Evolutionary conservation across 2,888 invertebrate species (phyloP).

Genomic region (Tridacna crocea): DNA sequence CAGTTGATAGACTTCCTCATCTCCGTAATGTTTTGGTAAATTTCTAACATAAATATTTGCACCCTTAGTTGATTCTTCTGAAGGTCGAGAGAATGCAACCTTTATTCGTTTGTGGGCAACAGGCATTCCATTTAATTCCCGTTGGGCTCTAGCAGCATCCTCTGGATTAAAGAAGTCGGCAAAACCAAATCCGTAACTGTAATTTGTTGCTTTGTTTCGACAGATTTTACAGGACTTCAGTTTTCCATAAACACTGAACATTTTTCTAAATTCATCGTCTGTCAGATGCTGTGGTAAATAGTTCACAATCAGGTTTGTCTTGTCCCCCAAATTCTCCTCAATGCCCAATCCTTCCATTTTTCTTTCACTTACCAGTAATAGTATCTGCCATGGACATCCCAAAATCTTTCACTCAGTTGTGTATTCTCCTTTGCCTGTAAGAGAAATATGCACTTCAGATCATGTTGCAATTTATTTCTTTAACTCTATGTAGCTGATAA

Average conservation of each 20-base stretch:
- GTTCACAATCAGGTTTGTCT: constrained; percentile 96
- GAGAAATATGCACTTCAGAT: too few species aligned
- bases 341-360: constrained; percentile 29
- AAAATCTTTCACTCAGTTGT: too few species aligned
- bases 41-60: constrained; percentile 97
- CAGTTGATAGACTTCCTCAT: constrained; percentile 92
- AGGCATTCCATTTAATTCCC: constrained; percentile 93
- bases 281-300: constrained; percentile 97
- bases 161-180: constrained; percentile 94
- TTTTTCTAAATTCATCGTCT: constrained; percentile 93
- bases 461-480: too few species aligned
- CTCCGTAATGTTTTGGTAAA: constrained; percentile 88
- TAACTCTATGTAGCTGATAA: too few species aligned
- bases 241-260: constrained; percentile 94
- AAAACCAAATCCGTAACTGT: constrained; percentile 98
- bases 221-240: constrained; percentile 94
- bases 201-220: constrained; percentile 89
- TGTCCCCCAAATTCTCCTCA: constrained; percentile 22
- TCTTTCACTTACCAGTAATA: constrained; percentile 23
- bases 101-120: constrained; percentile 96
- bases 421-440: too few species aligned
- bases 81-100: constrained; percentile 96
- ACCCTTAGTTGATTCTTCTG: constrained; percentile 95
- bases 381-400: too few species aligned
- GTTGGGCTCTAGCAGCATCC: constrained; percentile 94